phyloP scores from a whole-genome alignment of 2,797 vertebrate species.

The Eleutherodactylus coqui region DNA sequence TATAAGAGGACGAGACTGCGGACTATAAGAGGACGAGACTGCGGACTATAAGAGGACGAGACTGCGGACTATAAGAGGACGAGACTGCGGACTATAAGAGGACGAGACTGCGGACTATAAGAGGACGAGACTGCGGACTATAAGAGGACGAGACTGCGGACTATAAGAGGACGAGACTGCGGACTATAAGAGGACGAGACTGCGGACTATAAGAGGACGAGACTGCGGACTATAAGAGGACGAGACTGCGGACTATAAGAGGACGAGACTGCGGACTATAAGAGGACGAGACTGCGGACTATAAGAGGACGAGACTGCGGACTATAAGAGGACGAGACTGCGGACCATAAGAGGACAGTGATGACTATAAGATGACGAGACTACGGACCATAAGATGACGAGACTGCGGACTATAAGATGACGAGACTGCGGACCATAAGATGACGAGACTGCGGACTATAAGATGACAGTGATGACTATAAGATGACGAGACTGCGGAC shows the following conservation, averaged over 20 bases:
- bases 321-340: neutral
- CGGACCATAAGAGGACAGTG: too few relatives aligned
- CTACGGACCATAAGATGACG: neutral
- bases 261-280: neutral
- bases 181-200: neutral
- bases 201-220: neutral
- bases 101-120: neutral
- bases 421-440: neutral
- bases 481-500: neutral
- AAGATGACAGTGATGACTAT: neutral
- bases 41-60: neutral
- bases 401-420: neutral
- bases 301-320: neutral
- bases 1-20: neutral
- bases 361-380: neutral
- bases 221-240: neutral
- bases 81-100: neutral
- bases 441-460: neutral
- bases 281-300: neutral
- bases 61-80: neutral
- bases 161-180: neutral
- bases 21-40: neutral
- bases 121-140: neutral
- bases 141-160: neutral
- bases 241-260: neutral